These are phyloP conservation scores for Synanceia verrucosa DNA, from an alignment of 2,797 vertebrate genomes.

Conservation along the genomic window DNA sequence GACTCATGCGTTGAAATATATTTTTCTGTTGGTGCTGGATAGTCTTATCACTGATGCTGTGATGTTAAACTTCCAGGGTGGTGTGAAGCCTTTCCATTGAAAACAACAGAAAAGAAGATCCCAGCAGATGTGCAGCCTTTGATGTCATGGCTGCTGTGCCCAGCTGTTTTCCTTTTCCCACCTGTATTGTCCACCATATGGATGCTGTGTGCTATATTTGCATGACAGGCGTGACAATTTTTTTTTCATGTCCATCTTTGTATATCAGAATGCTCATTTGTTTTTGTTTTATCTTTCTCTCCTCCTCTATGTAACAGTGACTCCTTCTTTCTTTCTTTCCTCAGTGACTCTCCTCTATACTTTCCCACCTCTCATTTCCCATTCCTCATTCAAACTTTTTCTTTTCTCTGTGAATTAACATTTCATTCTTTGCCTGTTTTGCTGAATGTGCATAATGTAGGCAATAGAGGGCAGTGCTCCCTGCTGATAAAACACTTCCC, in stretches of 20 bases:
- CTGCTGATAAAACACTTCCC: background rate
- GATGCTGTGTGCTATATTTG: background rate
- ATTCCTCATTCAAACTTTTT: background rate
- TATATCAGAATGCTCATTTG: background rate
- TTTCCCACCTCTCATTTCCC: background rate
- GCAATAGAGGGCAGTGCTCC: slow-evolving; percentile 12
- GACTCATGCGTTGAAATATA: background rate
- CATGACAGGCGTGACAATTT: background rate
- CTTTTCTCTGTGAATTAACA: fast-evolving
- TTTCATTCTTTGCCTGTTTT: background rate
- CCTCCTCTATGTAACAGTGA: background rate
- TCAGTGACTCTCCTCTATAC: background rate
- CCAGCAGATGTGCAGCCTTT: background rate
- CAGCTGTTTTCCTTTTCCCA: background rate
- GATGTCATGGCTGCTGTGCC: background rate
- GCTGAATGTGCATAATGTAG: slow-evolving; percentile 1
- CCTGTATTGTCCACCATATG: background rate
- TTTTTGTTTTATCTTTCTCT: background rate
- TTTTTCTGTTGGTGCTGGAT: background rate
- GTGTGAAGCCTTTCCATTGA: background rate
- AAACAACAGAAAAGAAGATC: background rate
- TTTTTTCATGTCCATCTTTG: background rate
- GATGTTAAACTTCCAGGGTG: background rate
- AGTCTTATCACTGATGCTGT: background rate
- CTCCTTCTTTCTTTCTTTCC: background rate